phyloP scores from a whole-genome alignment of 1,140 invertebrate genomes.

The Drosophila littoralis region DNA sequence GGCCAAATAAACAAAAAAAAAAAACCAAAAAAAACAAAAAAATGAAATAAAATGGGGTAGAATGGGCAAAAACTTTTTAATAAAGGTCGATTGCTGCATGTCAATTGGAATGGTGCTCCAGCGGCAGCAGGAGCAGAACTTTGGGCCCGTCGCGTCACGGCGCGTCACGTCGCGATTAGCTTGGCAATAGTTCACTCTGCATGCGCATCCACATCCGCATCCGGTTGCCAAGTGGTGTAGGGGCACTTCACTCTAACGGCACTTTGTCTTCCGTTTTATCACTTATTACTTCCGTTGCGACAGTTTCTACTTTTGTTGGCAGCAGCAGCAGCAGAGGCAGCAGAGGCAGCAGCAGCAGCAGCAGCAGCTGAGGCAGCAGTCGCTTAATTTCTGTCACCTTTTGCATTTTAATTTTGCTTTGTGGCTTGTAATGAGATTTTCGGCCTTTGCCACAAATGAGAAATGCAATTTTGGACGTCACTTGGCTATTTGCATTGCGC shows the following conservation, averaged over 20 bases:
- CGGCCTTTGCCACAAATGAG: slow-evolving; percentile 19
- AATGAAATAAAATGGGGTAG: not conserved
- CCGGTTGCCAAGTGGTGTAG: slow-evolving; percentile 23
- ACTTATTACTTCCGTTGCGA: slow-evolving; percentile 78
- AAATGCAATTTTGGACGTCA: slow-evolving; percentile 57
- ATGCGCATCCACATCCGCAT: slow-evolving; percentile 43
- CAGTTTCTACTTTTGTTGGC: slow-evolving; percentile 35
- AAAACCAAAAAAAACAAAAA: slow-evolving; percentile 9
- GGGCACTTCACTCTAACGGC: slow-evolving; percentile 30
- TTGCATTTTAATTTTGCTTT: slow-evolving; percentile 72
- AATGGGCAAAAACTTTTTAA: slow-evolving; percentile 73
- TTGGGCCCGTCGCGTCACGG: slow-evolving; percentile 52
- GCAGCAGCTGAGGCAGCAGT: slow-evolving; percentile 10
- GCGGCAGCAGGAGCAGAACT: slow-evolving; percentile 9
- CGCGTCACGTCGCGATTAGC: slow-evolving; percentile 68
- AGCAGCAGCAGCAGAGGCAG: slow-evolving; percentile 14
- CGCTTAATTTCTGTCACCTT: slow-evolving; percentile 74
- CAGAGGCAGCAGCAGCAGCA: too few species aligned
- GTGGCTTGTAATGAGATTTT: slow-evolving; percentile 61
- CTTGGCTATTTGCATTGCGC: slow-evolving; percentile 39
- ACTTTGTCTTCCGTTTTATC: slow-evolving; percentile 79
- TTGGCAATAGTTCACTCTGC: slow-evolving; percentile 73
- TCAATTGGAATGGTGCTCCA: slow-evolving; percentile 68
- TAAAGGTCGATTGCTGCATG: slow-evolving; percentile 82
- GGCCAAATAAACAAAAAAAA: slow-evolving; percentile 38